Evolutionary conservation across 2,888 invertebrate species (phyloP).

Genomic region (Tenthredo amoena): DNA sequence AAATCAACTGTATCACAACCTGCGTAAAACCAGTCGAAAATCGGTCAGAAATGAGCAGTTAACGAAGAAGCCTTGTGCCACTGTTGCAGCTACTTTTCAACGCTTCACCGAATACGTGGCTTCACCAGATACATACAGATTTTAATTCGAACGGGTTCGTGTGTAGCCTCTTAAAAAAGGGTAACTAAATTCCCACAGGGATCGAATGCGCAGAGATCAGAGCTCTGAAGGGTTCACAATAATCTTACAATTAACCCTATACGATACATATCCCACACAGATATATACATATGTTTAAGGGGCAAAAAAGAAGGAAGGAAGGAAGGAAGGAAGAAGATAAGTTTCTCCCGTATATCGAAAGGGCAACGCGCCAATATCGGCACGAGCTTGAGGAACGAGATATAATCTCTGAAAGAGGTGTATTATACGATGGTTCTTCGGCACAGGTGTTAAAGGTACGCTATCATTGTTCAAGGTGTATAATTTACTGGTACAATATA

Average conservation of each 20-base stretch:
- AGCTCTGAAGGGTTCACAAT: not conserved
- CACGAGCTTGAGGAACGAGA: conserved; percentile 54
- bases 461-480: conserved; percentile 57
- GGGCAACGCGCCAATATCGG: not conserved
- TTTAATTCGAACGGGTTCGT: not conserved
- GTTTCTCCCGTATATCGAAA: not conserved
- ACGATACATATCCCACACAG: not conserved
- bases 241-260: not conserved
- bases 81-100: not conserved
- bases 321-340: not conserved
- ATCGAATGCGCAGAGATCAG: not conserved
- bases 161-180: not conserved
- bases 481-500: conserved; percentile 56
- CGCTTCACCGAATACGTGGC: not conserved
- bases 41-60: not conserved
- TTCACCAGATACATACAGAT: not conserved
- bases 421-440: conserved; percentile 34
- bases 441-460: conserved; percentile 48
- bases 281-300: no score
- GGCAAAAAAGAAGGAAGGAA: not conserved
- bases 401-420: conserved; percentile 55
- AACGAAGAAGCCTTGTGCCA: not conserved
- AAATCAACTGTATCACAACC: not conserved
- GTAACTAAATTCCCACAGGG: not conserved
- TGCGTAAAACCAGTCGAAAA: conserved; percentile 11